Base-by-base conservation (phyloP, 2,113 vertebrate species). In the Riparia riparia region DNA sequence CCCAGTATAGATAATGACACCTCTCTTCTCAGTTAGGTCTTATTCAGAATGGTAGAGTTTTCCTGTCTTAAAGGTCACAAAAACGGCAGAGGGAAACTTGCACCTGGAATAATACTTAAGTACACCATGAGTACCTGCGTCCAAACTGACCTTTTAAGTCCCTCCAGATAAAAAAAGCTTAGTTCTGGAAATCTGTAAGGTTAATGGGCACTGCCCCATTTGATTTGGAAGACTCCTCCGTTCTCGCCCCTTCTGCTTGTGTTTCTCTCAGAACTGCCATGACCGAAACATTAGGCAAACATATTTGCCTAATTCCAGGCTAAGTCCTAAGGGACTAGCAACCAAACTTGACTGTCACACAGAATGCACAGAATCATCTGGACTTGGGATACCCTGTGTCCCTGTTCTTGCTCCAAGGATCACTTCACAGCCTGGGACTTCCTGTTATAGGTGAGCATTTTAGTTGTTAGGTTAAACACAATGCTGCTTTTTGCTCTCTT, bases 91-190 rank as follows among this genome's bases (percentile, higher is more conserved):
- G 57, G 54, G 22, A 89, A 89, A 87, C 28, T 19, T 9, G 34
- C 49, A 93, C 57, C 77, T 91, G 92, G 24, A 88, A 94, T 32
- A 60, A 60, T n/a, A 77, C 14, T 86, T 78, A 82, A 64, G 72
- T 74, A 53, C 22, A 41, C 4, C 88, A 25, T 32, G 60, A 41
- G 37, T 39, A 54, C 39, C 19, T 28, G 14, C 74, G 47, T 60
- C 22, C 65, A 74, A 78, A 50, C 5, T 68, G 57, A 87, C 61
- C 73, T 89, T 85, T 31, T 4, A 56, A 56, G 11, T 68, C 20
- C 3, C 6, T 74, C 20, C 50, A 79, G 69, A 61, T 42, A 82
- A 82, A 86, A 44, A 73, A 45, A 42, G 0, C 20, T 57, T 56
- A n/a, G 12, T 47, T 86, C 60, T 68, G 24, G 5, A 66, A 89